Base-by-base conservation (phyloP, 2,888 invertebrate genomes). In the Arrhopalites spinosus region DNA sequence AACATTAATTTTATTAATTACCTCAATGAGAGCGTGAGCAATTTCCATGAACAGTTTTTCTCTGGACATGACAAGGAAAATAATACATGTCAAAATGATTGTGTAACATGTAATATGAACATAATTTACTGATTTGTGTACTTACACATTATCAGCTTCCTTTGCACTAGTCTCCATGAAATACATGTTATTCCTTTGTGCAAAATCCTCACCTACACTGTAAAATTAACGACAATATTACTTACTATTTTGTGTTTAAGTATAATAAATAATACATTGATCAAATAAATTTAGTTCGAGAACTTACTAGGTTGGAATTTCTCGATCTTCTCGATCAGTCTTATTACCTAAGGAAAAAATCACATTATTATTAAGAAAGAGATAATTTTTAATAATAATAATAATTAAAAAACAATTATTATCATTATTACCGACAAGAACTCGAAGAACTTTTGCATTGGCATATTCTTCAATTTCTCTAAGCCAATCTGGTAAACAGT, bases 161-260 rank as follows among this genome's bases (percentile, higher is more conserved):
- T 98, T 96, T 0, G 98, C 98, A 0, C 98, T 98, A 0, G 98
- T 98, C 88, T 98, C 98, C 82, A 98, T 88, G 87, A 97, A 98
- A 86, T 96, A 96, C 95, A 98, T 98, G 84, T 94, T 94, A 85
- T 98, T 95, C 82, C 94, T 90, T 84, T 94, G 93, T 25, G 98
- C 95, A 88, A 98, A 98, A 85, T 96, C 95, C 86, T 95, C 95
- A 0, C 97, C 98, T 66, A 98, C 95, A 84, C 36, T 36, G 11
- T 36, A 36, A 36, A 36, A 7, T 36, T 11, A 36, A 36, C 11
- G 11, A 11, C 3, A 36, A 36, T 11, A 36, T 36, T 36, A 36
- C 3, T n/a, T n/a, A n/a, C n/a, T n/a, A n/a, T n/a, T n/a, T n/a
- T n/a, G n/a, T n/a, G n/a, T n/a, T n/a, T n/a, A n/a, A n/a, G n/a